Evolutionary conservation across 1,140 invertebrate species (phyloP), one percentile per base, ranked within the genome.

Genomic region (Drosophila mayri): DNA sequence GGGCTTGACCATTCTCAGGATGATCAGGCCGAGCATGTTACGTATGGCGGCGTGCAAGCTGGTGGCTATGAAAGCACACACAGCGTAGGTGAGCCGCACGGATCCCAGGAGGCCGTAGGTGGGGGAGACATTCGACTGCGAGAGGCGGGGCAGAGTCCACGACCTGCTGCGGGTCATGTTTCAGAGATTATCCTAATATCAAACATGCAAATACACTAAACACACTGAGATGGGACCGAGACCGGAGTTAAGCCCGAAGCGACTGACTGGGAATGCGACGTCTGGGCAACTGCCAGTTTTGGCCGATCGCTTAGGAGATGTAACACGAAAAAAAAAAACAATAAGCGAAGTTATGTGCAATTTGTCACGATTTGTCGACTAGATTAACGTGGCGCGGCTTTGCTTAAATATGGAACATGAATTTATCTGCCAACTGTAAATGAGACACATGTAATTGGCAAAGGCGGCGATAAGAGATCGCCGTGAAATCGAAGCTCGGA

Each of bases 1-100:
- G 0, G 59, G n/a, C 25, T 71, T 79, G 14, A 92, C 85, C 91
- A 92, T 92, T 46, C 79, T 81, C 3, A 92, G 54, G 49, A 92
- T 90, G 8, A 83, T 64, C 59, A 92, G 67, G 52, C 79, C 81
- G 8, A 92, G 70, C 76, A 86, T 88, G 60, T 81, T 92, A 2
- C 91, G 80, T 52, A 92, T 71, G 20, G 57, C 68, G 28, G 83
- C 73, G 2, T 91, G 91, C 6, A 91, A 52, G 4, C 78, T 35
- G 41, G 81, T 84, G 9, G 74, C 37, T 2, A 91, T 11, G 40
- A 92, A 92, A 28, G 91, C 82, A 41, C 91, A 92, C 11, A 91
- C 25, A 6, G 91, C 76, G 20, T 90, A 92, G 22, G 78, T 85
- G 4, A 92, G 44, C 0, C 91, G 74, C 0, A 70, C 87, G 1